Conservation (phyloP, 2,888 invertebrate genomes). For the Tillus elongatus region DNA sequence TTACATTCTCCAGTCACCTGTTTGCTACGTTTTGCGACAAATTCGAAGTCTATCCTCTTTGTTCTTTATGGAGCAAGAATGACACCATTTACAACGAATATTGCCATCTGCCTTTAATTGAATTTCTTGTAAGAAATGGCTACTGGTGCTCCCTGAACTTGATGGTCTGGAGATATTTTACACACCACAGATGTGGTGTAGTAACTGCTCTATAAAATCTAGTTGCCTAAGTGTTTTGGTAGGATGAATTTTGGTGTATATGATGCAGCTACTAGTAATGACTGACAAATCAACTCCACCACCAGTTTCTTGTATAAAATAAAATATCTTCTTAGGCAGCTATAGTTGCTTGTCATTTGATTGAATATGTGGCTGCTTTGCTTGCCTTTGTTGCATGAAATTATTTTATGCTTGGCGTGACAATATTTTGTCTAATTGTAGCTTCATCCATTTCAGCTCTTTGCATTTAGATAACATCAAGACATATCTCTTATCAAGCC, state of each 20-base stretch:
- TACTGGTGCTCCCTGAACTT: constrained; percentile 1
- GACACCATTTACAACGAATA: constrained; percentile 4
- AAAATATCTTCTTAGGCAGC: too few relatives aligned
- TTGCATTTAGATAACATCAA: too few relatives aligned
- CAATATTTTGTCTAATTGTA: too few relatives aligned
- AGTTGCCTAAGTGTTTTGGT: constrained; percentile 1
- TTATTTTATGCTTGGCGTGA: too few relatives aligned
- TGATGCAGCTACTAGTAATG: constrained; percentile 3
- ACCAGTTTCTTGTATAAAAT: too few relatives aligned
- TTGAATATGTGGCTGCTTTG: too few relatives aligned
- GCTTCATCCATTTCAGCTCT: too few relatives aligned
- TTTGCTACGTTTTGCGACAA: constrained; percentile 4
- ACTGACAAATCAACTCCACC: constrained; percentile 2
- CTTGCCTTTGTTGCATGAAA: too few relatives aligned
- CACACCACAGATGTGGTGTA: background rate
- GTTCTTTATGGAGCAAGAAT: constrained; percentile 6
- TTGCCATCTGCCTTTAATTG: constrained; percentile 3
- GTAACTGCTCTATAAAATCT: background rate
- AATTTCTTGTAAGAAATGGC: background rate
- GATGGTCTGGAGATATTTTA: constrained; percentile 1
- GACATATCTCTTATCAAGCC: too few relatives aligned
- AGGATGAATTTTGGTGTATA: background rate
- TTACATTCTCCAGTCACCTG: constrained; percentile 5
- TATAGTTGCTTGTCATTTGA: too few relatives aligned
- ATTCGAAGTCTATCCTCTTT: constrained; percentile 5